Base-by-base conservation (phyloP, 1,140 invertebrate genomes). In the Heliconius himera region DNA sequence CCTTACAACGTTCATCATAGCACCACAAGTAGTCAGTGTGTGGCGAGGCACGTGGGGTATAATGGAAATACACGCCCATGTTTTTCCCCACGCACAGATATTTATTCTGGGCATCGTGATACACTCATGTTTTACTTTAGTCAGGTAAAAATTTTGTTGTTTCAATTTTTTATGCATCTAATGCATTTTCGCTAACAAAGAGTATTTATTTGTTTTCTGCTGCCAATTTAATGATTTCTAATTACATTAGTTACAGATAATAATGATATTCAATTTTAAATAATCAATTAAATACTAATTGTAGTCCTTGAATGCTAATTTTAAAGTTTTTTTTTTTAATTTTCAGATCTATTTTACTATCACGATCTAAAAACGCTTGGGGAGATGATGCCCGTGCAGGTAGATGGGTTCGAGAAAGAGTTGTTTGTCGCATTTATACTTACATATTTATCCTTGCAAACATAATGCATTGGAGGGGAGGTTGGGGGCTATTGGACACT, bases 21-120 rank as follows among this genome's bases (percentile, higher is more conserved):
- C 95, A 1, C 96, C 96, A 0, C 87, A 96, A n/a, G 95, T 96
- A 0, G 95, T 97, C 2, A 90, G 93, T 1, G 95, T 96, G 79
- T 97, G 97, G 97, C 89, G 96, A 46, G 96, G 96, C 0, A 95
- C 95, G 2, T 97, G 96, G 96, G 90, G 90, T 16, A 88, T 97
- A 8, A 96, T 97, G 95, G 96, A 97, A 56, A 81, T 94, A 5
- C 93, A 96, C 83, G 80, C 82, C 0, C n/a, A 91, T 4, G 87
- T 94, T 73, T 96, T 96, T 82, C 95, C 95, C 1, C 88, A 87
- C 78, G 92, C 89, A 76, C 85, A 94, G 70, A 94, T 87, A 54
- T 95, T 95, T 81, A 8, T 94, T 0, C 70, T 95, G n/a, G 95
- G 95, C 3, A 89, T 92, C 3, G 54, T 88, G 5, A 79, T 96